Evolutionary conservation across 2,797 vertebrate species (phyloP), one percentile per base, ranked within the genome.

Genomic region (Pipistrellus kuhlii): DNA sequence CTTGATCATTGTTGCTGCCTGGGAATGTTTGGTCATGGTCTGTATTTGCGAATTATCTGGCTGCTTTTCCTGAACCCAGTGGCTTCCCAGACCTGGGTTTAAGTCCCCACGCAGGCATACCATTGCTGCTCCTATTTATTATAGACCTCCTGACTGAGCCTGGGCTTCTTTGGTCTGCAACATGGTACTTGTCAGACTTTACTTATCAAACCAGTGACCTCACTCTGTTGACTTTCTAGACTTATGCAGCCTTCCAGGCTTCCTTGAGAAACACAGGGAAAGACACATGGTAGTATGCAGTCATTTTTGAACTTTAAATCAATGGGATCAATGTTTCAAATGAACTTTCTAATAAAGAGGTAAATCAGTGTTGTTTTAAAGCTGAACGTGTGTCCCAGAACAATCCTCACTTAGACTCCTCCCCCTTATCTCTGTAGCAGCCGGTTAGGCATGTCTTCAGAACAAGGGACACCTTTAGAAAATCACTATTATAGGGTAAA

Each of bases 181-280:
- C 68, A 5, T 15, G 17, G 6, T 80, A 3, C 23, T 66, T n/a
- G 2, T 62, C 69, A 20, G 41, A 53, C 41, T 76, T 73, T 76
- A 51, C 21, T 44, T 23, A 17, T n/a, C 15, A 69, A 90, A 69
- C 6, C 27, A 53, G 12, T 69, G 35, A 18, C 14, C 68, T 91
- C 21, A 51, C 1, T 32, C 12, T 81, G 6, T 46, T 53, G 35
- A 69, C 2, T 53, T 71, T 13, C 18, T 71, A 78, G 8, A 69
- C 0, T 4, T 25, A 11, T 6, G 6, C 71, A 57, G 46, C 68
- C n/a, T 81, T 85, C 41, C 59, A 62, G 41, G 5, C 53, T 80
- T 96, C 73, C 6, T 20, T 59, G 35, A 72, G 17, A 90, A 95
- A 46, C 38, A 81, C 13, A 73, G 51, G 44, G 10, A 86, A 89